Evolutionary conservation across 1,140 invertebrate species (phyloP).

Genomic region (Leptinotarsa lineolata): DNA sequence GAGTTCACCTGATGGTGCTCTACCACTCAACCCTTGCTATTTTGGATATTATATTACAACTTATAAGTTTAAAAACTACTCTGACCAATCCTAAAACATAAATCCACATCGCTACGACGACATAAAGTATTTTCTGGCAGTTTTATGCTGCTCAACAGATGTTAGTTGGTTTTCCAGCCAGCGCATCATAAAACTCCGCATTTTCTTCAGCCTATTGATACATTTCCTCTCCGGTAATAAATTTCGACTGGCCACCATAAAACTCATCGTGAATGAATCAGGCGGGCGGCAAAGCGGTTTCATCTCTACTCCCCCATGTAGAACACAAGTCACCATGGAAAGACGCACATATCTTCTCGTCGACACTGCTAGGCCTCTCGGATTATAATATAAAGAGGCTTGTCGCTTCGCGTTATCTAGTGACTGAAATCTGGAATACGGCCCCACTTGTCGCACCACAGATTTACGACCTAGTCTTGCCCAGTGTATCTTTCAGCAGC

Average conservation of each 20-base stretch:
- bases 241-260: background rate
- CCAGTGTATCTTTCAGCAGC: constrained; percentile 2
- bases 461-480: constrained; percentile 18
- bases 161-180: too few relatives aligned
- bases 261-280: background rate
- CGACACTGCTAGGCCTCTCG: background rate
- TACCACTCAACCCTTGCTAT: too few relatives aligned
- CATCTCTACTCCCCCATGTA: constrained; percentile 11
- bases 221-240: background rate
- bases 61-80: too few relatives aligned
- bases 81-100: too few relatives aligned
- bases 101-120: too few relatives aligned
- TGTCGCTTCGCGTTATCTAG: constrained; percentile 25
- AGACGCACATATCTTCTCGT: background rate
- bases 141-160: too few relatives aligned
- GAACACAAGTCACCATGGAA: constrained; percentile 14
- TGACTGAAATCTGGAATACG: constrained; percentile 27
- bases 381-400: constrained; percentile 28
- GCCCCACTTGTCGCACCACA: constrained; percentile 21
- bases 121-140: too few relatives aligned
- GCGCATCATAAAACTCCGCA: too few relatives aligned
- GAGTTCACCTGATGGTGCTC: too few relatives aligned
- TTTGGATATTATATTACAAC: too few relatives aligned
- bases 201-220: too few relatives aligned
- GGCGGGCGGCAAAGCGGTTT: background rate